A percentile compares a stretch with the other conserved stretches of the same genome.
Evolutionary conservation across 2,888 invertebrate genomes (phyloP).

Genomic region (Hecatera dysodea): DNA sequence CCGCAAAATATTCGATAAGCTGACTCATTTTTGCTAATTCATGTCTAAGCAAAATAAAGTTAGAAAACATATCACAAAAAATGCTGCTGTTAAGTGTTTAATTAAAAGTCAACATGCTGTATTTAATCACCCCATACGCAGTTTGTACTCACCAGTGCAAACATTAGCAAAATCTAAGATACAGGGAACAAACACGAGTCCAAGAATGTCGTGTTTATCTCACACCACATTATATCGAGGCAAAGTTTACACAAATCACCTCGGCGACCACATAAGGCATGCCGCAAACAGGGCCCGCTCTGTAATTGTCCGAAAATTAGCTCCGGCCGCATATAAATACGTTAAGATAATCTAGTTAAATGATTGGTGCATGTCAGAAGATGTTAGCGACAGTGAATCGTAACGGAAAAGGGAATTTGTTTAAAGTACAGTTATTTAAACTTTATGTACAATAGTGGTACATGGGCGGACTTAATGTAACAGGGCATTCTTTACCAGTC

Average conservation of each 20-base stretch:
- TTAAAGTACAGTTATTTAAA: too few species aligned
- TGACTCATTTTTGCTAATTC: too few species aligned
- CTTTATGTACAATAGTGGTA: too few species aligned
- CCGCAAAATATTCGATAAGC: too few species aligned
- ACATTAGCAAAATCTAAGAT: slow-evolving; percentile 29
- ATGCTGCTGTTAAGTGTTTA: not conserved
- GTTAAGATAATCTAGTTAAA: slow-evolving; percentile 86
- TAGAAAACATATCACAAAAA: too few species aligned
- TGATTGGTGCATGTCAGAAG: slow-evolving; percentile 65
- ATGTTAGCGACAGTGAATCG: slow-evolving; percentile 29
- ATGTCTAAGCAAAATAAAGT: too few species aligned
- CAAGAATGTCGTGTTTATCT: slow-evolving; percentile 40
- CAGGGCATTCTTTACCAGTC: too few species aligned
- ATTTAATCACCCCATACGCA: not conserved
- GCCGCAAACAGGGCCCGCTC: slow-evolving; percentile 76
- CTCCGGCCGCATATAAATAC: slow-evolving; percentile 89
- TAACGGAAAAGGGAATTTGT: too few species aligned
- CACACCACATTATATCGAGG: slow-evolving; percentile 41
- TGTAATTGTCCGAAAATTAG: slow-evolving; percentile 90
- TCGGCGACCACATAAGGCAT: slow-evolving; percentile 70
- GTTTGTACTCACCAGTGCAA: not conserved
- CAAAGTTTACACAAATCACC: slow-evolving; percentile 65
- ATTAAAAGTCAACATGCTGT: not conserved
- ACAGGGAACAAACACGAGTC: slow-evolving; percentile 14
- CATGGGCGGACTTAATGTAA: too few species aligned